Evolutionary conservation across 2,113 vertebrate genomes (phyloP).

Genomic region (Erythrolamprus reginae): DNA sequence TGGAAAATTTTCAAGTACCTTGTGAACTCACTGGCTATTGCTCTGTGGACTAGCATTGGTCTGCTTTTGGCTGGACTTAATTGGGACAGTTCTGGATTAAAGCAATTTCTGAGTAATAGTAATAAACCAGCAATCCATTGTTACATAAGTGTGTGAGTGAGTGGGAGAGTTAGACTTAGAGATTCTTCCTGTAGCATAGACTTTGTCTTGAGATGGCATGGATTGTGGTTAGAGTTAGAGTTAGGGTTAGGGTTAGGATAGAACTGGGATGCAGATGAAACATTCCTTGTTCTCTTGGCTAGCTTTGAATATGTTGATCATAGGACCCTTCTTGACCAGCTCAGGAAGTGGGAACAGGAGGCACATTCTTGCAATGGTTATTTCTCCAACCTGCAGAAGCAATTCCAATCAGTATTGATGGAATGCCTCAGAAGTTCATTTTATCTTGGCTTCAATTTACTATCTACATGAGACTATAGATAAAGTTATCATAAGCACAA

Average conservation of each 20-base stretch:
- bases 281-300: background rate
- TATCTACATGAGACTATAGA: background rate
- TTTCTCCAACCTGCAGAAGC: background rate
- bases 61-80: no score
- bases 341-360: background rate
- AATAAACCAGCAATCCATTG: no score
- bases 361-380: background rate
- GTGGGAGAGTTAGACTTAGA: background rate
- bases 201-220: background rate
- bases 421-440: background rate
- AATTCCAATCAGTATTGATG: background rate
- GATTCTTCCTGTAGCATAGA: background rate
- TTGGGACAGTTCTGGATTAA: no score
- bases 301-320: background rate
- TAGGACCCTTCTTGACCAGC: background rate
- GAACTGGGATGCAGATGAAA: background rate
- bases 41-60: no score
- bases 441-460: background rate
- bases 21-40: no score
- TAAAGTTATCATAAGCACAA: background rate
- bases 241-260: background rate
- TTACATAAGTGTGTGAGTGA: no score
- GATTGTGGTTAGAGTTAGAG: background rate
- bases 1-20: no score
- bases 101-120: no score